These are phyloP conservation scores for Callyntrura guangdongensis DNA, from an alignment of 2,888 invertebrate genomes.

Conservation along the genomic window DNA sequence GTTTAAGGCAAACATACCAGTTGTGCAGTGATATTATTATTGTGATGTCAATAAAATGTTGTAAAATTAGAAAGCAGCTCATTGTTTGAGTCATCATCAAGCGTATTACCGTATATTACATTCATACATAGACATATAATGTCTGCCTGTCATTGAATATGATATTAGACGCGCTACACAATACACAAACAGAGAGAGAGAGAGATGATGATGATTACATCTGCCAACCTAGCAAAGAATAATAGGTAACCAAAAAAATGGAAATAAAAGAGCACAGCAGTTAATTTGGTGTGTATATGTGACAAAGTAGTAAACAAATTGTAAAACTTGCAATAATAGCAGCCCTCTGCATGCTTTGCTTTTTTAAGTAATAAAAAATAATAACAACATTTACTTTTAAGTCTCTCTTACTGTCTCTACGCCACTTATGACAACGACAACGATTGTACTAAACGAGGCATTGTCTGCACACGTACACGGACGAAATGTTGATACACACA, in stretches of 20 bases:
- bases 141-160: not conserved
- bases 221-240: not conserved
- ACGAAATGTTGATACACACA: too few relatives aligned
- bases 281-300: constrained; percentile 29
- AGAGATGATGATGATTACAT: not conserved
- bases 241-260: constrained; percentile 29
- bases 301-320: constrained; percentile 11
- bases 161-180: not conserved
- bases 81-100: constrained; percentile 5
- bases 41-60: not conserved
- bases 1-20: not conserved
- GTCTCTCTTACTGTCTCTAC: not conserved
- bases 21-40: not conserved
- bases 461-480: not conserved
- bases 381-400: not conserved
- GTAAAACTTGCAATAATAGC: not conserved
- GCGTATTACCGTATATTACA: not conserved
- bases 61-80: constrained; percentile 35
- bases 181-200: not conserved
- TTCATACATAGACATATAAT: not conserved
- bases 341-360: too few relatives aligned
- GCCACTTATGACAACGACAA: not conserved
- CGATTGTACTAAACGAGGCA: not conserved
- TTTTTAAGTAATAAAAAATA: not conserved
- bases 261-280: not conserved